Base-by-base conservation (phyloP, 1,140 invertebrate species). In the Cydia fagiglandana region DNA sequence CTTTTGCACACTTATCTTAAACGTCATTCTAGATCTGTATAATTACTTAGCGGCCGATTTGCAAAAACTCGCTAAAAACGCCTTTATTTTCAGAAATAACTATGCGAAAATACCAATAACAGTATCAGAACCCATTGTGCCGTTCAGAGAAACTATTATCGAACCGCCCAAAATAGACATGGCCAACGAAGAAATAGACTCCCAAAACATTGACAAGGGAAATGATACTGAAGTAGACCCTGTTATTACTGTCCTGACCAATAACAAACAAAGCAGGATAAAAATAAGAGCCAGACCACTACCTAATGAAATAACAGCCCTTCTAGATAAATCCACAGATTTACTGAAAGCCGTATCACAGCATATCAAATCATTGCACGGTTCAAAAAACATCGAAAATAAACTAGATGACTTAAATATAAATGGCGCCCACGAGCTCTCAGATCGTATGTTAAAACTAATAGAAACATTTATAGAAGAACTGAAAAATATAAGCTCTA, bases 101-200 rank as follows among this genome's bases (percentile, higher is more conserved):
- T 99, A 97, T 93, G 97, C 97, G 0, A 97, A 98, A 88, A 95
- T 99, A 75, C 96, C 98, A 53, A 94, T 99, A 10, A 96, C 96
- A 80, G 97, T 97, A 0, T 99, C 98, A 0, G 95, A 97, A 83
- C 99, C 99, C 0, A 99, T 99, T 80, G 98, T 99, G 3, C 97
- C 98, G 13, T 99, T 99, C 82, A 94, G 97, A 81, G 99, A 99
- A 92, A 99, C 98, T 0, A 95, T 99, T 77, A 95, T 99, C 0
- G 94, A 94, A 45, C 96, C 96, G 15, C 97, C 97, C 0, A 97
- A 95, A 84, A 88, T 97, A 1, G 97, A 98, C 84, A 97, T 97
- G 96, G 96, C 97, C 0, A 98, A 98, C 89, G 97, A 98, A 94
- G 94, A 94, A 34, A 97, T 98, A 81, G 95, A 95, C 81, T 79